Evolutionary conservation across 2,797 vertebrate genomes (phyloP).

Genomic region (Parambassis ranga): DNA sequence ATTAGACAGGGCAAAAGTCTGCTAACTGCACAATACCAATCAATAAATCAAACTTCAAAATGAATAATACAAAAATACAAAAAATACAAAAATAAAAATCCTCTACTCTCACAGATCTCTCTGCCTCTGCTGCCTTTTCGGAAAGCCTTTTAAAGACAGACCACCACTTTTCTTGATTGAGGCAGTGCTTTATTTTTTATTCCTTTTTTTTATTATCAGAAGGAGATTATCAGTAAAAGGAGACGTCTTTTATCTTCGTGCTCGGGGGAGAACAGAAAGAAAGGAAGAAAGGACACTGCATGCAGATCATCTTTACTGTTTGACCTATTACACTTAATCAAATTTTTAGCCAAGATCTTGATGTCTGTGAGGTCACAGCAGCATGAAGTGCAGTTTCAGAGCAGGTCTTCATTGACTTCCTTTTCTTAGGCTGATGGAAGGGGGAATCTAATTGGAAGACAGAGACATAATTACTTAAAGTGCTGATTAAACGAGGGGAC

Average conservation of each 20-base stretch:
- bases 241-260: slow-evolving; percentile 29
- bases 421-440: slow-evolving; percentile 52
- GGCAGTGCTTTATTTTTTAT: slow-evolving; percentile 24
- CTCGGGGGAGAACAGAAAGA: background rate
- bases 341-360: slow-evolving; percentile 51
- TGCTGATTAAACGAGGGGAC: slow-evolving; percentile 72
- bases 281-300: slow-evolving; percentile 32
- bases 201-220: slow-evolving; percentile 48
- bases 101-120: background rate
- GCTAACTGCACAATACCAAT: no score
- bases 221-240: slow-evolving; percentile 41
- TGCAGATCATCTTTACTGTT: slow-evolving; percentile 41
- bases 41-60: no score
- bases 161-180: slow-evolving; percentile 35
- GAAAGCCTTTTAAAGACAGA: background rate
- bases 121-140: background rate
- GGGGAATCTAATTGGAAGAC: slow-evolving; percentile 67
- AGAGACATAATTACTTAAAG: slow-evolving; percentile 71
- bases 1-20: no score
- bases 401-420: slow-evolving; percentile 65
- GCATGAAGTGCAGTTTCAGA: slow-evolving; percentile 62
- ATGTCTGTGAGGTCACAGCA: slow-evolving; percentile 61
- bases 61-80: no score
- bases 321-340: slow-evolving; percentile 53
- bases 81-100: background rate